A percentile compares a stretch with the other conserved stretches of the same genome.
These are phyloP conservation scores for Mylabris sibirica DNA, from an alignment of 2,888 invertebrate genomes.

Conservation along the genomic window DNA sequence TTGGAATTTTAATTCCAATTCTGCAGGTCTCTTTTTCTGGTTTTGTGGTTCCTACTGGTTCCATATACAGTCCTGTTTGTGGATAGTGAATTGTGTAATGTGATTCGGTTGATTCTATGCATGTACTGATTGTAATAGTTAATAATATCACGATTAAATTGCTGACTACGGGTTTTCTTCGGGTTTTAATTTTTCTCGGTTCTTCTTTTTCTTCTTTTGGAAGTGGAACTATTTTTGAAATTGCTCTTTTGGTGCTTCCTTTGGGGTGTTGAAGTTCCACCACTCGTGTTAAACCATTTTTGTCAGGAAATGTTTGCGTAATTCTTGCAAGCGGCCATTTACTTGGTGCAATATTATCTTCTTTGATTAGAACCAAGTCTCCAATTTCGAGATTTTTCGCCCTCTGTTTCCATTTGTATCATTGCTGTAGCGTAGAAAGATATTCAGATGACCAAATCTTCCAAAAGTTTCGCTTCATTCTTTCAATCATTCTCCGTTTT, in stretches of 20 bases:
- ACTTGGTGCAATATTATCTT: slow-evolving; percentile 26
- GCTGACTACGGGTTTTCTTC: background rate
- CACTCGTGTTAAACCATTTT: background rate
- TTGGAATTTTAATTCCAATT: background rate
- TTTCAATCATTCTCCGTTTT: slow-evolving; percentile 23
- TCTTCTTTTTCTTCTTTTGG: background rate
- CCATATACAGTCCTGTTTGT: too few species aligned
- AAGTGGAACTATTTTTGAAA: background rate
- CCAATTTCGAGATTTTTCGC: slow-evolving; percentile 19
- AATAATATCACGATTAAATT: background rate
- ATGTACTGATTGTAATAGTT: too few species aligned
- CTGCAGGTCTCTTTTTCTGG: background rate
- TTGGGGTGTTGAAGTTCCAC: background rate
- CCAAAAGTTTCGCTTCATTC: slow-evolving; percentile 31
- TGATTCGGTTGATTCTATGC: too few species aligned
- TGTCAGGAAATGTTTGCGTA: background rate
- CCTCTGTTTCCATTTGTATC: slow-evolving; percentile 28
- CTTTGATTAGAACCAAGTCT: slow-evolving; percentile 29
- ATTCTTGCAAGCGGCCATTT: slow-evolving; percentile 24
- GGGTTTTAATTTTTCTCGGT: background rate
- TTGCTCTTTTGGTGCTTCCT: background rate
- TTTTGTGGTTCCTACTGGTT: too few species aligned
- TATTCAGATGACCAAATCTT: slow-evolving; percentile 29
- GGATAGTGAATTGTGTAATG: too few species aligned
- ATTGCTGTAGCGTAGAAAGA: slow-evolving; percentile 24